Evolutionary conservation across 2,113 vertebrate genomes (phyloP), one percentile per base, ranked within the genome.

Genomic region (Micronycteris hirsuta): DNA sequence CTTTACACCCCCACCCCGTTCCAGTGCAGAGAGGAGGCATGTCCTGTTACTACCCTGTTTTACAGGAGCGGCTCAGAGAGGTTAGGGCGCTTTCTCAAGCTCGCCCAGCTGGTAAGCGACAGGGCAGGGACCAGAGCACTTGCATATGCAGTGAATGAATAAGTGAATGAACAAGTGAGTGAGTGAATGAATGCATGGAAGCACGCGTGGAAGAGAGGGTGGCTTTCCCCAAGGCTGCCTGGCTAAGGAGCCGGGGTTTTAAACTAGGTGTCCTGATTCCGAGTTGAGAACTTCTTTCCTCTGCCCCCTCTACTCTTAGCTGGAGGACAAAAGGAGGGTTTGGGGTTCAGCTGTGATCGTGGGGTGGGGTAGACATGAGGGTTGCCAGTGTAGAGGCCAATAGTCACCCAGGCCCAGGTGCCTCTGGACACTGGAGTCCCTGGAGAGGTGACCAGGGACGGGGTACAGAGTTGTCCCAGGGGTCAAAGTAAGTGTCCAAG

Each of bases 231-330:
- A 47, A 20, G 80, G 17, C 19, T 20, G 24, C 22, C 38, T 49
- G 15, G 19, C 41, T 12, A 33, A 49, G 56, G 49, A 68, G 12
- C 73, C 76, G 78, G 38, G 70, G 28, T 82, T 31, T 68, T 36
- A 74, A 31, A 4, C 11, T 52, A 82, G 73, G 31, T 77, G 67
- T 84, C 85, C 47, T 13, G 36, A 77, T 63, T 77, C 68, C 17
- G 54, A 17, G 14, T 24, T 19, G 45, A 94, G 73, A 86, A 70
- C 49, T 45, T 82, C 45, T 91, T 78, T 41, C 31, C 26, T 45
- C 26, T 1, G 4, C 1, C 8, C 19, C 1, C 1, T 24, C 28
- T 31, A 2, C 33, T 70, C 7, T 52, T 61, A 52, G 67, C 7
- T 70, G 87, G 74, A 73, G 31, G 78, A 86, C 1, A 36, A 47